Percentiles rank a stretch among this genome's conserved stretches.
phyloP scores from a whole-genome alignment of 2,113 vertebrate species.

The Bettongia penicillata region DNA sequence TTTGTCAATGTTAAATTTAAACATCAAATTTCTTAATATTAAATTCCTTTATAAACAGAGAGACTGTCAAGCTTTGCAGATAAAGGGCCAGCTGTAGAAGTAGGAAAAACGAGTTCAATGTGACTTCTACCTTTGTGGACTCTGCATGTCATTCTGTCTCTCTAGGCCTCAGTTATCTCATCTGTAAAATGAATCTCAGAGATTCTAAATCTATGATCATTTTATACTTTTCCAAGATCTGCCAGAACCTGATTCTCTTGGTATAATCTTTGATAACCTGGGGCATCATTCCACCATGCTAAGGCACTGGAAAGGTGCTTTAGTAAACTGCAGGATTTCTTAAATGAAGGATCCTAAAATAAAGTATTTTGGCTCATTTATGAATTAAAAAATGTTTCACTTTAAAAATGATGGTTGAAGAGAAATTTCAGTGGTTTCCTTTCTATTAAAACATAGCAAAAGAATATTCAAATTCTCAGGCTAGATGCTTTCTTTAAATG shows the following conservation, averaged over 20 bases:
- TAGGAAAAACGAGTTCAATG: constrained; percentile 1
- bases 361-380: neutral
- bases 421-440: constrained; percentile 24
- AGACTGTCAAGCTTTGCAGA: constrained; percentile 34
- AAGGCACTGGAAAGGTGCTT: neutral
- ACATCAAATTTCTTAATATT: constrained; percentile 40
- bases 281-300: neutral
- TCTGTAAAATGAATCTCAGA: neutral
- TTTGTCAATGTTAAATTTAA: constrained; percentile 65
- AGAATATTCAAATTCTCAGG: neutral
- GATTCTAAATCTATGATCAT: neutral
- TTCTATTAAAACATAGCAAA: neutral
- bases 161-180: neutral
- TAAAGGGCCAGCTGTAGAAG: neutral
- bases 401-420: constrained; percentile 46
- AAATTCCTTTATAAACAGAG: constrained; percentile 43
- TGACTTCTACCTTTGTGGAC: neutral
- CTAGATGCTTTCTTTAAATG: neutral
- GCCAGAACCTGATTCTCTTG: neutral
- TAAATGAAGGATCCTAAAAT: neutral
- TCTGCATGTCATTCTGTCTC: neutral
- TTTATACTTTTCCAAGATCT: neutral
- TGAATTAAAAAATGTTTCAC: constrained; percentile 27
- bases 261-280: neutral
- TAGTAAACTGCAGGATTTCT: neutral